Conservation (phyloP, 2,888 invertebrate species). For the Hemistola chrysoprasaria region DNA sequence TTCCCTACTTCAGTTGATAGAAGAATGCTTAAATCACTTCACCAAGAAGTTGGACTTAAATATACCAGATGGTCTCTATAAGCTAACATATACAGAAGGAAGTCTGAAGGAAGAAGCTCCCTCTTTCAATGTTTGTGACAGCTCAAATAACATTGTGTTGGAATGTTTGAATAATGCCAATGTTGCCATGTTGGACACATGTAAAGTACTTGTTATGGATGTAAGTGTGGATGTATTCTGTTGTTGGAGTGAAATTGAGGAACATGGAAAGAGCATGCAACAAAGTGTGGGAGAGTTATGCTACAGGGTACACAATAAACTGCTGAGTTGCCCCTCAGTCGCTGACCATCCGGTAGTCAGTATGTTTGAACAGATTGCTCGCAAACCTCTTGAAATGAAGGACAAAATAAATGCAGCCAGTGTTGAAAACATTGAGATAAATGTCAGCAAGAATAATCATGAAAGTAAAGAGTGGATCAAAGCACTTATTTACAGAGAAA, state of each 20-base stretch:
- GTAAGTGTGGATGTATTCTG: conserved; percentile 70
- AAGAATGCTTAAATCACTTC: conserved; percentile 48
- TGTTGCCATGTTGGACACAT: conserved; percentile 50
- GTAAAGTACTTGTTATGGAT: conserved; percentile 60
- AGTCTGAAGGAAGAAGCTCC: conserved; percentile 32
- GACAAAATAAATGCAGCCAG: conserved; percentile 56
- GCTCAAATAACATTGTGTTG: conserved; percentile 39
- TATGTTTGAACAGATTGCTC: conserved; percentile 62
- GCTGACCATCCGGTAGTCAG: conserved; percentile 55
- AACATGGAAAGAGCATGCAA: conserved; percentile 59
- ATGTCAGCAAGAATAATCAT: conserved; percentile 43
- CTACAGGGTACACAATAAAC: conserved; percentile 46
- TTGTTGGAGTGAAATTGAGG: conserved; percentile 71
- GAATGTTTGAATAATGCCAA: conserved; percentile 55
- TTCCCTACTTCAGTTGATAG: conserved; percentile 41
- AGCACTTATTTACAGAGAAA: conserved; percentile 54
- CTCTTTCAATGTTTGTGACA: conserved; percentile 41
- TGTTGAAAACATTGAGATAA: conserved; percentile 46
- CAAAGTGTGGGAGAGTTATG: conserved; percentile 61
- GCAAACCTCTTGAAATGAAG: conserved; percentile 54
- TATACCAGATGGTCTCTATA: conserved; percentile 45
- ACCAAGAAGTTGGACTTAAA: conserved; percentile 40
- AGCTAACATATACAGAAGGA: conserved; percentile 47
- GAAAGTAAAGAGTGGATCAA: conserved; percentile 54
- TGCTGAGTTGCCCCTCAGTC: conserved; percentile 38